Evolutionary conservation across 2,888 invertebrate genomes (phyloP).

Genomic region (Cephalotes varians): DNA sequence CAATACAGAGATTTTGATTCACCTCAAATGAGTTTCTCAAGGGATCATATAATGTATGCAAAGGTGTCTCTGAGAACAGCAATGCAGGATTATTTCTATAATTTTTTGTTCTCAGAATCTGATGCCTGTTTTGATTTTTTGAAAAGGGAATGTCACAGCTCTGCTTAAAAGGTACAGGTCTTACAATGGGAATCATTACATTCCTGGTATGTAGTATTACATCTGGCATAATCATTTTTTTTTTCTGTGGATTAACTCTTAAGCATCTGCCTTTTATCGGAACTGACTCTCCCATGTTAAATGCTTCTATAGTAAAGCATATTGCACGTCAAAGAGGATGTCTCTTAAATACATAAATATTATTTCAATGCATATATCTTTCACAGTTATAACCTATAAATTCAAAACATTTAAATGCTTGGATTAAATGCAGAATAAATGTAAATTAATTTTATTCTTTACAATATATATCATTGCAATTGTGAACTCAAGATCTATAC

Average conservation of each 20-base stretch:
- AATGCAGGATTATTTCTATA: slow-evolving; percentile 23
- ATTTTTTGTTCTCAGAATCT: background rate
- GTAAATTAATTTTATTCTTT: background rate
- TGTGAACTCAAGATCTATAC: background rate
- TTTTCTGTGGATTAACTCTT: background rate
- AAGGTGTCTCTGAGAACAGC: slow-evolving; percentile 8
- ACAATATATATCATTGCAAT: background rate
- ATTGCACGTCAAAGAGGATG: background rate
- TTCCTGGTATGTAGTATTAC: background rate
- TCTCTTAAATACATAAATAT: background rate
- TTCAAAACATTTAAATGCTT: background rate
- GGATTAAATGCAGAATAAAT: background rate
- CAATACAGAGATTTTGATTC: slow-evolving; percentile 9
- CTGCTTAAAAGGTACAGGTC: slow-evolving; percentile 1
- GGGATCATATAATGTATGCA: background rate
- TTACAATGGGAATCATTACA: slow-evolving; percentile 6
- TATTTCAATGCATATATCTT: background rate
- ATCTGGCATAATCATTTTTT: slow-evolving; percentile 18
- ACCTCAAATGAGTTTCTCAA: slow-evolving; percentile 13
- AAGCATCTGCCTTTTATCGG: background rate
- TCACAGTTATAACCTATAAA: slow-evolving; percentile 32
- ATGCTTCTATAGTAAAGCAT: background rate
- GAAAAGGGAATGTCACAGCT: background rate
- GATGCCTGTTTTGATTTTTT: background rate
- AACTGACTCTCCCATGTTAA: slow-evolving; percentile 2